phyloP scores from a whole-genome alignment of 2,888 invertebrate genomes.

The Phragmatobia fuliginosa region DNA sequence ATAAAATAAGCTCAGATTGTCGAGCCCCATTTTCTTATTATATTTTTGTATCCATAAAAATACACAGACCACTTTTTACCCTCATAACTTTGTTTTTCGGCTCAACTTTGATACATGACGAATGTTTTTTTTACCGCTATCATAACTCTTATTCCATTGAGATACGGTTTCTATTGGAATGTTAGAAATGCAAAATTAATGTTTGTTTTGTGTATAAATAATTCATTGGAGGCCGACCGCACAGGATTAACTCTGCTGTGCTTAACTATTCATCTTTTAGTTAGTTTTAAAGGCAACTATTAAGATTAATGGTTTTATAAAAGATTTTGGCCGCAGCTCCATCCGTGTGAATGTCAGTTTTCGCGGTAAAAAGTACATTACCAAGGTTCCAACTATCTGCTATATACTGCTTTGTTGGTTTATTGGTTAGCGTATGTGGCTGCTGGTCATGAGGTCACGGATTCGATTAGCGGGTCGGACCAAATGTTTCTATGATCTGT shows the following conservation, averaged over 20 bases:
- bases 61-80: slow-evolving; percentile 46
- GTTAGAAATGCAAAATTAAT: slow-evolving; percentile 9
- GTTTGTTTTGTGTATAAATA: slow-evolving; percentile 50
- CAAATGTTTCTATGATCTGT: no score
- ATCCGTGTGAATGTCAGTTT: no score
- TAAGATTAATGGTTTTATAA: slow-evolving; percentile 53
- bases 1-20: slow-evolving; percentile 36
- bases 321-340: no score
- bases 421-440: no score
- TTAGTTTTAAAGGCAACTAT: slow-evolving; percentile 55
- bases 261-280: slow-evolving; percentile 55
- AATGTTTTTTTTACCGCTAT: slow-evolving; percentile 11
- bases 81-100: slow-evolving; percentile 52
- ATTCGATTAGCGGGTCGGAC: no score
- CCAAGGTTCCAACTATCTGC: no score
- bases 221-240: slow-evolving; percentile 56
- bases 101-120: slow-evolving; percentile 46
- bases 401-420: no score
- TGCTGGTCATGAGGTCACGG: no score
- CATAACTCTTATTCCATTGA: slow-evolving; percentile 15
- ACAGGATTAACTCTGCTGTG: slow-evolving; percentile 53
- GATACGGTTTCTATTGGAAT: slow-evolving; percentile 31
- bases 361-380: no score
- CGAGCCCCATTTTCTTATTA: slow-evolving; percentile 42
- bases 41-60: slow-evolving; percentile 50